Evolutionary conservation across 2,888 invertebrate genomes (phyloP).

Genomic region (Ectemnius cavifrons): DNA sequence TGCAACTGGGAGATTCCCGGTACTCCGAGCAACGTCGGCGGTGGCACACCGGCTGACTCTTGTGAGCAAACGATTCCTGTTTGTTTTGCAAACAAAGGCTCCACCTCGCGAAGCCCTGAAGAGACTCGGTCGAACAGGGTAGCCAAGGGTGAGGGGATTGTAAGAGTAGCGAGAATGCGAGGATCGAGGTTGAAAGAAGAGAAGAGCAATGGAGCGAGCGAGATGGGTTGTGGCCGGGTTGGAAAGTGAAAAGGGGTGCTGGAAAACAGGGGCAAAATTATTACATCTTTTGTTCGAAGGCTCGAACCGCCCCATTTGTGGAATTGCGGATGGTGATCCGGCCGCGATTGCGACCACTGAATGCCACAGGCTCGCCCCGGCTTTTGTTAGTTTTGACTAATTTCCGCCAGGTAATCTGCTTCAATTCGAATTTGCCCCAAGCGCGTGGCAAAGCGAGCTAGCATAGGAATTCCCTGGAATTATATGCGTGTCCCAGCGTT

Average conservation of each 20-base stretch:
- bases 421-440: slow-evolving; percentile 60
- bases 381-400: slow-evolving; percentile 76
- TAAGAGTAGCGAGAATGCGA: slow-evolving; percentile 25
- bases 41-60: slow-evolving; percentile 56
- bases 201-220: slow-evolving; percentile 34
- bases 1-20: neutral
- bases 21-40: slow-evolving; percentile 33
- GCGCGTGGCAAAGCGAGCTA: slow-evolving; percentile 34
- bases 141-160: slow-evolving; percentile 34
- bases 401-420: slow-evolving; percentile 70
- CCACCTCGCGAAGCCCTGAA: slow-evolving; percentile 45
- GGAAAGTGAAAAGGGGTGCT: slow-evolving; percentile 53
- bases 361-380: slow-evolving; percentile 59
- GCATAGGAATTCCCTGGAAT: slow-evolving; percentile 44
- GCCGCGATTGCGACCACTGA: slow-evolving; percentile 72
- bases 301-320: slow-evolving; percentile 75
- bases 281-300: slow-evolving; percentile 77
- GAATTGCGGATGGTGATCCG: slow-evolving; percentile 76
- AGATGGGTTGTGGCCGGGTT: slow-evolving; percentile 21
- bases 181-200: slow-evolving; percentile 29
- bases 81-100: slow-evolving; percentile 77
- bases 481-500: slow-evolving; percentile 29
- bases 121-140: neutral
- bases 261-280: slow-evolving; percentile 73
- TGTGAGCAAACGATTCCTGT: slow-evolving; percentile 76